phyloP scores from a whole-genome alignment of 2,797 vertebrate genomes.

The Neosilurus hyrtlii region DNA sequence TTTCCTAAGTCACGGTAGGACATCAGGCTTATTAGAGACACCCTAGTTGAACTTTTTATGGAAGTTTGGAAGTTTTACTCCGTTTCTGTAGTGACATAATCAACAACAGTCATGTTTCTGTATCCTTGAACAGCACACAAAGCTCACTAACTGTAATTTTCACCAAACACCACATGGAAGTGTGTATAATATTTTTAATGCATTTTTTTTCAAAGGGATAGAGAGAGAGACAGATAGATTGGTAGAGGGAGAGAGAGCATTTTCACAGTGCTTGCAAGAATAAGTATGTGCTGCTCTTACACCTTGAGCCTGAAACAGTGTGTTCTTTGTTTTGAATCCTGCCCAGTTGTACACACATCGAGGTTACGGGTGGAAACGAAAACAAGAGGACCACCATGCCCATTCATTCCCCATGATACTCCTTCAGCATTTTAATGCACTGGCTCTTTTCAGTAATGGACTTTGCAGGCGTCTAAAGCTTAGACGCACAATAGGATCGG shows the following conservation, averaged over 20 bases:
- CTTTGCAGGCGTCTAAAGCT: conserved; percentile 59
- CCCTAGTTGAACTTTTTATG: conserved; percentile 13
- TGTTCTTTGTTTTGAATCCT: conserved; percentile 62
- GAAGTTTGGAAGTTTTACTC: conserved; percentile 14
- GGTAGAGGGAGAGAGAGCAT: background rate
- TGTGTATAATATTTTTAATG: background rate
- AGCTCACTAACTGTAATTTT: conserved; percentile 12
- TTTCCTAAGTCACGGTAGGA: conserved; percentile 18
- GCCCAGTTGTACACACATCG: conserved; percentile 50
- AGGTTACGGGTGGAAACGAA: conserved; percentile 60
- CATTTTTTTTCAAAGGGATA: background rate
- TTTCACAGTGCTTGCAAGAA: conserved; percentile 23
- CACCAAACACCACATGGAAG: conserved; percentile 1
- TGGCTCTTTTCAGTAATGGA: conserved; percentile 62
- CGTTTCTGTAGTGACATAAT: background rate
- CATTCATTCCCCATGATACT: conserved; percentile 59
- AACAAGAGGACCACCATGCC: conserved; percentile 60
- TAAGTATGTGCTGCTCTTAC: conserved; percentile 55
- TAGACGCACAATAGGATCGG: conserved; percentile 59
- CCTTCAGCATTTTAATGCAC: conserved; percentile 64
- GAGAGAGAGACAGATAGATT: too few species aligned
- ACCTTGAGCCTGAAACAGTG: conserved; percentile 64
- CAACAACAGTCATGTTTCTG: conserved; percentile 9
- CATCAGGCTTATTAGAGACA: conserved; percentile 22
- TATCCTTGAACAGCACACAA: conserved; percentile 12